Conservation (phyloP, 2,797 vertebrate genomes). For the Halcyon leucocephala region DNA sequence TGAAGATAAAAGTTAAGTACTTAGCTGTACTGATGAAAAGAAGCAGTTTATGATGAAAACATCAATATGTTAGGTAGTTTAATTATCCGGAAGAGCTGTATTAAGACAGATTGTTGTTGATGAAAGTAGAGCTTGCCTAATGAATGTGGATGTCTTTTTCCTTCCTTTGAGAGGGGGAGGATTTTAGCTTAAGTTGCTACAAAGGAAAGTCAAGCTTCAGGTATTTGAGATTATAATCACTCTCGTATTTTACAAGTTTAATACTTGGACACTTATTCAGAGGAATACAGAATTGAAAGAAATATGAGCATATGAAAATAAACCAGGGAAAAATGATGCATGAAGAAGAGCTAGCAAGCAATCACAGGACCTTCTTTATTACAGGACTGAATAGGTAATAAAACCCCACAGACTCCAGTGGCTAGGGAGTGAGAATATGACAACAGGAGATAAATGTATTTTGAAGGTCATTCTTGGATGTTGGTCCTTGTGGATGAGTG, state of each 20-base stretch:
- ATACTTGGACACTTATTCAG: neutral
- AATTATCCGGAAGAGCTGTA: neutral
- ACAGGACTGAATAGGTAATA: neutral
- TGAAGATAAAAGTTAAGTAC: neutral
- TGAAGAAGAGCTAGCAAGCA: neutral
- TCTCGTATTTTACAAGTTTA: neutral
- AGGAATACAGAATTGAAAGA: constrained; percentile 7
- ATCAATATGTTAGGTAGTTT: neutral
- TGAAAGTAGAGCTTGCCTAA: neutral
- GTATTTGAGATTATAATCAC: neutral
- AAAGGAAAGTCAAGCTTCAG: constrained; percentile 1
- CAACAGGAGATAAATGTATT: neutral
- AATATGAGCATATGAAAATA: neutral
- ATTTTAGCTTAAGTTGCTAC: neutral
- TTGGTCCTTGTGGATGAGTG: neutral
- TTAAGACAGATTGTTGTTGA: neutral
- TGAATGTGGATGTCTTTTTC: neutral
- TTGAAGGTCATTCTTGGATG: neutral
- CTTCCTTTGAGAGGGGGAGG: neutral
- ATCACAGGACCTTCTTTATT: neutral
- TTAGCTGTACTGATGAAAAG: neutral
- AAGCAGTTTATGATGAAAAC: neutral
- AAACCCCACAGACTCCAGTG: neutral
- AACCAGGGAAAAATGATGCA: neutral
- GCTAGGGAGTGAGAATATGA: neutral